phyloP scores from a whole-genome alignment of 1,140 invertebrate species.

The Tetranychus urticae region DNA sequence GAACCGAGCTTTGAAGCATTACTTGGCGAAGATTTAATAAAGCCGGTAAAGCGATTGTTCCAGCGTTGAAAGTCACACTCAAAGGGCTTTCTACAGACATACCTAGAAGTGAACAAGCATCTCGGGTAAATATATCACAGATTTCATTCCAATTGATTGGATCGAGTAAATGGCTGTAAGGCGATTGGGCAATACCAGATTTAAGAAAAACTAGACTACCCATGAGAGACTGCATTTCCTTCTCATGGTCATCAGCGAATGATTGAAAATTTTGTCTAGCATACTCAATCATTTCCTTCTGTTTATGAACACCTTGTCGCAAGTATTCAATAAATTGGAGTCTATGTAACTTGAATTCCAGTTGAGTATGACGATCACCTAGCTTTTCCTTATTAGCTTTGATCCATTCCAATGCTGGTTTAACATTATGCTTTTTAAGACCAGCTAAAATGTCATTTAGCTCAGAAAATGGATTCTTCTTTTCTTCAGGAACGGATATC shows the following conservation, averaged over 20 bases:
- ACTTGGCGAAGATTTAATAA: slow-evolving; percentile 82
- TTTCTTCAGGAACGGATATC: slow-evolving; percentile 19
- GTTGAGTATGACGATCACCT: slow-evolving; percentile 17
- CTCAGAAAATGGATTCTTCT: slow-evolving; percentile 26
- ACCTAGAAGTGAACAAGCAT: slow-evolving; percentile 71
- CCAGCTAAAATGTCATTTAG: slow-evolving; percentile 58
- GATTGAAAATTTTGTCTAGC: slow-evolving; percentile 57
- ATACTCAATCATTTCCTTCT: slow-evolving; percentile 57
- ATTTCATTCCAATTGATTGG: slow-evolving; percentile 56
- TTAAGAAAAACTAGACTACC: slow-evolving; percentile 57
- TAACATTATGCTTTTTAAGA: slow-evolving; percentile 46
- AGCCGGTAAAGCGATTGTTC: slow-evolving; percentile 73
- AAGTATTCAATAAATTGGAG: slow-evolving; percentile 45
- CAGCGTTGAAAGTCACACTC: slow-evolving; percentile 59
- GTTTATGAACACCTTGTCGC: slow-evolving; percentile 34
- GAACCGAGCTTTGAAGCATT: slow-evolving; percentile 81
- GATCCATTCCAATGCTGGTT: slow-evolving; percentile 47
- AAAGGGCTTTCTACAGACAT: slow-evolving; percentile 63
- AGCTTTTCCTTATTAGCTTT: slow-evolving; percentile 20
- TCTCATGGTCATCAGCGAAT: slow-evolving; percentile 53
- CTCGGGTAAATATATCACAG: slow-evolving; percentile 69
- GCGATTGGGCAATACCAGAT: slow-evolving; percentile 49
- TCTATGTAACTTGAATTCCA: slow-evolving; percentile 66
- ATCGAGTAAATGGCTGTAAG: slow-evolving; percentile 51
- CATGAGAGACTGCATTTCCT: slow-evolving; percentile 72